Percentiles rank a stretch among this genome's conserved stretches.
These are phyloP conservation scores for Drosophila orosa DNA, from an alignment of 1,140 invertebrate genomes.

Conservation along the genomic window DNA sequence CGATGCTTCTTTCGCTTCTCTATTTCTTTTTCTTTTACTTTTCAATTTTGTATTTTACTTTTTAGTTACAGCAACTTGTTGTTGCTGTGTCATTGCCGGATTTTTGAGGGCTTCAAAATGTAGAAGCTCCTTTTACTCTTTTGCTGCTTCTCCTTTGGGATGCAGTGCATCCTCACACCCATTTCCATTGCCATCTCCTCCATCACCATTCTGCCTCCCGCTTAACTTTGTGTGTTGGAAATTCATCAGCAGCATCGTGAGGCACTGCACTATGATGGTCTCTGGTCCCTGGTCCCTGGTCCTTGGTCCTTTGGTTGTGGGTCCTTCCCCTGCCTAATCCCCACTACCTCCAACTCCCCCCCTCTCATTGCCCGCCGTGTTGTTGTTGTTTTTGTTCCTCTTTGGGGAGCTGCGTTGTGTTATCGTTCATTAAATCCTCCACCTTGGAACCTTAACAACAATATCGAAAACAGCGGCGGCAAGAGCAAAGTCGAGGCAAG, in stretches of 20 bases:
- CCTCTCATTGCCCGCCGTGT: background rate
- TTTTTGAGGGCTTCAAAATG: background rate
- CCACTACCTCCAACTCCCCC: too few relatives aligned
- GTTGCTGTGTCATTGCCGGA: conserved; percentile 11
- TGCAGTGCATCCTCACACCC: background rate
- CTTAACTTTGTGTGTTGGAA: conserved; percentile 32
- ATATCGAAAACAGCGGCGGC: conserved; percentile 73
- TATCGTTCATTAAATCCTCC: conserved; percentile 80
- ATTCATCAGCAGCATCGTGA: conserved; percentile 55
- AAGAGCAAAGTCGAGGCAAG: conserved; percentile 13
- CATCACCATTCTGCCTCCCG: background rate
- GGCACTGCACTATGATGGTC: background rate
- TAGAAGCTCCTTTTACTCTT: too few relatives aligned
- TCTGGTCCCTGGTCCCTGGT: conserved; percentile 5
- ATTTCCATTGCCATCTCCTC: background rate
- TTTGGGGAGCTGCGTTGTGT: conserved; percentile 37
- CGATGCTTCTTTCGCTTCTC: background rate
- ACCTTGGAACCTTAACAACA: conserved; percentile 75
- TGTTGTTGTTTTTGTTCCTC: conserved; percentile 6
- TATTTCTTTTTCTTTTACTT: background rate
- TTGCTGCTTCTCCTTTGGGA: background rate
- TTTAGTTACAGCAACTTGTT: conserved; percentile 34
- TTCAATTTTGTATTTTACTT: background rate
- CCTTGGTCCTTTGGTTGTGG: conserved; percentile 20
- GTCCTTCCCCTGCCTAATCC: background rate